Conservation (phyloP, 2,888 invertebrate genomes). For the Danaus chrysippus region DNA sequence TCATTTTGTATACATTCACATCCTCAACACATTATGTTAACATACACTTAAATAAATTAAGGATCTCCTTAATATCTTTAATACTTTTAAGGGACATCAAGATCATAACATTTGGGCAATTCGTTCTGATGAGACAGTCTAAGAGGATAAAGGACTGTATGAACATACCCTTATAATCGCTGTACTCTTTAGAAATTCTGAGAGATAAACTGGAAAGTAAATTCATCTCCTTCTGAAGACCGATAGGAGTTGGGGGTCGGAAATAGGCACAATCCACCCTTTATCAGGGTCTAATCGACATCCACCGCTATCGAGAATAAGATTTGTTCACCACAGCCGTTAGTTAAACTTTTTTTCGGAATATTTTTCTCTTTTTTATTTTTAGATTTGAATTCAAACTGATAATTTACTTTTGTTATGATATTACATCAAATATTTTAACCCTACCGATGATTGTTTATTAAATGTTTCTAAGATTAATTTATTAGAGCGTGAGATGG, state of each 20-base stretch:
- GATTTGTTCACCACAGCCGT: constrained; percentile 34
- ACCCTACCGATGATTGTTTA: no score
- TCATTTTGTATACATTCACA: not conserved
- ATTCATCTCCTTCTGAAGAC: constrained; percentile 53
- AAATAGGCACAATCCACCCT: constrained; percentile 58
- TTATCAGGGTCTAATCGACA: constrained; percentile 57
- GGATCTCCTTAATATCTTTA: constrained; percentile 20
- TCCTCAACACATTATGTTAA: constrained; percentile 12
- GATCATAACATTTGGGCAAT: constrained; percentile 24
- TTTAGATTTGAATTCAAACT: not conserved
- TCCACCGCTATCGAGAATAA: constrained; percentile 45
- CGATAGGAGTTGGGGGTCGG: constrained; percentile 52
- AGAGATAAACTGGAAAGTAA: constrained; percentile 46
- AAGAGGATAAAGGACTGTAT: constrained; percentile 24
- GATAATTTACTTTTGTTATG: no score
- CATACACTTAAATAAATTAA: constrained; percentile 26
- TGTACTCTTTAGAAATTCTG: no score
- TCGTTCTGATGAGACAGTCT: constrained; percentile 21
- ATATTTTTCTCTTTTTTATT: constrained; percentile 7
- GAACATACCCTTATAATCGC: constrained; percentile 35
- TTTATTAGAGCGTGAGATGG: no score
- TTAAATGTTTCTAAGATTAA: no score
- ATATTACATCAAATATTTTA: no score
- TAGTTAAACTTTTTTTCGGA: constrained; percentile 15
- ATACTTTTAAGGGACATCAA: constrained; percentile 27